These are phyloP conservation scores for Tenrec ecaudatus DNA, from an alignment of 2,113 vertebrate genomes.

Conservation along the genomic window DNA sequence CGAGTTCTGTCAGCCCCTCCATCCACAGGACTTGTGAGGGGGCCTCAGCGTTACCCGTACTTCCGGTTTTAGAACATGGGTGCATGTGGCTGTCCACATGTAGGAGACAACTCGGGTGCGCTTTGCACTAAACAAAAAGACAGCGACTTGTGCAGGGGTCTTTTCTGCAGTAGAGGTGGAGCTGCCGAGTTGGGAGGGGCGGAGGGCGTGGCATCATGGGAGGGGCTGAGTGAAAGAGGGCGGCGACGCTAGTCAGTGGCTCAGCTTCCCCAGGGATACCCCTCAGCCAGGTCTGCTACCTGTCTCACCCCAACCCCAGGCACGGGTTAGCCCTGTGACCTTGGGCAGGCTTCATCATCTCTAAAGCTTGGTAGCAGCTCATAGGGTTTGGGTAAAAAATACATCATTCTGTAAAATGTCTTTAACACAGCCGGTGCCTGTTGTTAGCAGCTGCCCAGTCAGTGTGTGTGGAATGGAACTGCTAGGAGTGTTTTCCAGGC, in stretches of 20 bases:
- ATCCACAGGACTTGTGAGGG: neutral
- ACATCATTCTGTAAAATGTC: slow-evolving; percentile 37
- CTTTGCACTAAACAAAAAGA: slow-evolving; percentile 17
- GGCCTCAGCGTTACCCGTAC: neutral
- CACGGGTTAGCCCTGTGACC: slow-evolving; percentile 47
- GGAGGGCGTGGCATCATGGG: neutral
- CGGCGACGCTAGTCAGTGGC: neutral
- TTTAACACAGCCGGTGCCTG: neutral
- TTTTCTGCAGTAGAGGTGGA: neutral
- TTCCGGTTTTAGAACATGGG: neutral
- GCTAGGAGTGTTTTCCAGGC: neutral
- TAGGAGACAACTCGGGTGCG: neutral
- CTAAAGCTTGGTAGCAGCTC: neutral
- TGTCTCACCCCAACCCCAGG: neutral
- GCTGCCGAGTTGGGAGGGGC: neutral
- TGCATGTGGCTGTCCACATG: neutral
- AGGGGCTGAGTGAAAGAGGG: neutral
- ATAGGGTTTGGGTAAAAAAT: slow-evolving; percentile 30
- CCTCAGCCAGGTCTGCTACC: no score
- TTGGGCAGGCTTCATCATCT: slow-evolving; percentile 47
- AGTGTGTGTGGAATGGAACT: neutral
- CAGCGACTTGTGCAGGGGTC: neutral
- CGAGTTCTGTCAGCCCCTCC: neutral
- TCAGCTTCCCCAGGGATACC: neutral
- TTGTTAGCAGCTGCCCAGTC: neutral